Conservation (phyloP, 2,113 vertebrate genomes). For the Alethe castanea region DNA sequence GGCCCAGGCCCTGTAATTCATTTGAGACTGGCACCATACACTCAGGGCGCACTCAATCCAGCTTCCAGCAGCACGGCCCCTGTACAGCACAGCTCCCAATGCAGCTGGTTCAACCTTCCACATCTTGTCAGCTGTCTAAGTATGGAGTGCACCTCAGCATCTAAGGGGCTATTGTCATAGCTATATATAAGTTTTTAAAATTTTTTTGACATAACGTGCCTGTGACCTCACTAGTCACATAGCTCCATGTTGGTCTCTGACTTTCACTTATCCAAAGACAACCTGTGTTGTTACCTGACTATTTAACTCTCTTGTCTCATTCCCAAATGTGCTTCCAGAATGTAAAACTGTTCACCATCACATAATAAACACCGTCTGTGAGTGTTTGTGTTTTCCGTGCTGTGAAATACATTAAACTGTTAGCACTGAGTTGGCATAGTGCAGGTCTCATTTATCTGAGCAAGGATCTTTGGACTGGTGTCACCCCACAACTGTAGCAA, state of each 20-base stretch:
- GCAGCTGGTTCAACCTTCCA: not conserved
- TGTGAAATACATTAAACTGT: not conserved
- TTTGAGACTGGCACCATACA: not conserved
- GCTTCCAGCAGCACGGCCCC: not conserved
- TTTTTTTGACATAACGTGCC: not conserved
- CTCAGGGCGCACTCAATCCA: not conserved
- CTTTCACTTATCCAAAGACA: not conserved
- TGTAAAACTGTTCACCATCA: not conserved
- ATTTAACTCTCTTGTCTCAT: not conserved
- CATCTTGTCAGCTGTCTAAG: not conserved
- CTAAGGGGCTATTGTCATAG: not conserved
- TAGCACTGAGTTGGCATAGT: accelerated
- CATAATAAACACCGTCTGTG: not conserved
- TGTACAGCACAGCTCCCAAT: not conserved
- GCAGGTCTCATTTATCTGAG: not conserved
- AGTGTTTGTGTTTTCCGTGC: not conserved
- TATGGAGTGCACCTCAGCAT: not conserved
- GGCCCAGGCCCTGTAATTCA: not conserved
- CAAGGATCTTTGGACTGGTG: not conserved
- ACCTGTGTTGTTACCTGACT: not conserved
- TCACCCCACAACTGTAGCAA: not conserved
- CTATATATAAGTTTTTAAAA: not conserved
- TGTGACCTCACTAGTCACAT: not conserved
- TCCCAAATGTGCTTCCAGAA: not conserved
- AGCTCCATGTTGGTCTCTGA: not conserved